phyloP scores from a whole-genome alignment of 2,113 vertebrate species.

The Leucoraja erinaceus region DNA sequence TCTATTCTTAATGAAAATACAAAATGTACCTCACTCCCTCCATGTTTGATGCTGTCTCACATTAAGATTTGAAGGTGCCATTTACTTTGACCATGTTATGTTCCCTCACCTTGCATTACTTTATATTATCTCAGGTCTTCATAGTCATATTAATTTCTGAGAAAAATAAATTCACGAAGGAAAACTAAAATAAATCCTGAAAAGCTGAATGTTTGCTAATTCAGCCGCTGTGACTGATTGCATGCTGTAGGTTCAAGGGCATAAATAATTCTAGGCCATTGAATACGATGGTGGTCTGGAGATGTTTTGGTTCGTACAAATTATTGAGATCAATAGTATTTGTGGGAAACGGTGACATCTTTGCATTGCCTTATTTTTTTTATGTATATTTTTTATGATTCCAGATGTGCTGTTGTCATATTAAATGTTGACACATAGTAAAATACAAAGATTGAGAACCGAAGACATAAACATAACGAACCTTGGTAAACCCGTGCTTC shows the following conservation, averaged over 20 bases:
- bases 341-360: background rate
- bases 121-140: background rate
- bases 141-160: background rate
- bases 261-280: background rate
- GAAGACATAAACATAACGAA: background rate
- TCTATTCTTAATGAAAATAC: background rate
- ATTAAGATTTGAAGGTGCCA: background rate
- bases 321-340: background rate
- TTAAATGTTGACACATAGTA: background rate
- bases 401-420: background rate
- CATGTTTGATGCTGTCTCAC: background rate
- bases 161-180: slow-evolving; percentile 7
- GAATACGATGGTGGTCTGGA: background rate
- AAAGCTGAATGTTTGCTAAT: background rate
- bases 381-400: no score
- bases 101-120: background rate
- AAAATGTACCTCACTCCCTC: background rate
- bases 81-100: background rate
- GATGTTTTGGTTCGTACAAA: background rate
- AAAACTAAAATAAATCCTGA: slow-evolving; percentile 5
- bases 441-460: background rate
- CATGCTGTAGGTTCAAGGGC: background rate
- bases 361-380: background rate
- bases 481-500: background rate
- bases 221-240: background rate